Percentiles rank a stretch among this genome's conserved stretches.
phyloP scores from a whole-genome alignment of 35 echinoderm and acorn worm species.

The Lytechinus variegatus region DNA sequence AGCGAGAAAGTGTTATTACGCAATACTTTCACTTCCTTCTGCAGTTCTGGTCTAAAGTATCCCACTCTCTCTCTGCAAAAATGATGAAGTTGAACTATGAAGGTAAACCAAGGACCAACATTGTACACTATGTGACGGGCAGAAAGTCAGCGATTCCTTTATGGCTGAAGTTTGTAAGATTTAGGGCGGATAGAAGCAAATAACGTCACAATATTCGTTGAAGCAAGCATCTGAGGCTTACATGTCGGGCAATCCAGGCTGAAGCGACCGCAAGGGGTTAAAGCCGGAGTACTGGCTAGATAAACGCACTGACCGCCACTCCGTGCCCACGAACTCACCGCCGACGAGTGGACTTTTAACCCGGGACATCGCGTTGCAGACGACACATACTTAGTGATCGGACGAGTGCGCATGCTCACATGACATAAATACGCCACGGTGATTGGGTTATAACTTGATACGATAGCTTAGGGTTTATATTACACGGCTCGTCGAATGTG shows the following conservation, averaged over 20 bases:
- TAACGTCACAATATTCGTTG: background rate
- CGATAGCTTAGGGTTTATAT: background rate
- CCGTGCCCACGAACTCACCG: background rate
- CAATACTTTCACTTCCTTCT: background rate
- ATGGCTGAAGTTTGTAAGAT: background rate
- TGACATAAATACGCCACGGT: background rate
- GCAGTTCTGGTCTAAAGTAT: background rate
- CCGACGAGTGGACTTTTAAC: background rate
- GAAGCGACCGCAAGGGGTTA: background rate
- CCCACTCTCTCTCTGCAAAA: too few relatives aligned
- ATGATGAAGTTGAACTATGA: background rate
- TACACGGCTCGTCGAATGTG: background rate
- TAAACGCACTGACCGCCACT: background rate
- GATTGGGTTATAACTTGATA: slow-evolving; percentile 4
- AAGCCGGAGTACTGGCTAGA: background rate
- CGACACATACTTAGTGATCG: background rate
- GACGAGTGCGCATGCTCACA: background rate
- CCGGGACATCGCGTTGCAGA: background rate
- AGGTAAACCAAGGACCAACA: background rate
- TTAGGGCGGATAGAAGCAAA: background rate
- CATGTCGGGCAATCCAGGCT: background rate
- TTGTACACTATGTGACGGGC: background rate
- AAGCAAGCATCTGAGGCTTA: background rate
- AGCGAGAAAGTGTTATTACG: background rate
- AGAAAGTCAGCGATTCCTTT: background rate